phyloP scores from a whole-genome alignment of 2,888 invertebrate species.

The Apamea epomidion region DNA sequence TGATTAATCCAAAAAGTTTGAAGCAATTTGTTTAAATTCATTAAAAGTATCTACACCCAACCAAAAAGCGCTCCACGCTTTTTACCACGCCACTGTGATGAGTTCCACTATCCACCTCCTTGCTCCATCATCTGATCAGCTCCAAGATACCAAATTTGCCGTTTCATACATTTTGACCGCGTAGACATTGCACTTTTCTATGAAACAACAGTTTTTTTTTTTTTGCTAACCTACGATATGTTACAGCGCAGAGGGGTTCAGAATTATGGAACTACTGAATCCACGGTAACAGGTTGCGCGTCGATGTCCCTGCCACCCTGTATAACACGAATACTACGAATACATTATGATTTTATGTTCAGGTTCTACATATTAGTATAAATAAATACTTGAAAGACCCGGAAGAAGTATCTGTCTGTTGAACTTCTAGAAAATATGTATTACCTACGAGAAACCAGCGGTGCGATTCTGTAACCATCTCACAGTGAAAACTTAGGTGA shows the following conservation, averaged over 20 bases:
- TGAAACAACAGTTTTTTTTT: too few species aligned
- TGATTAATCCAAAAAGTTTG: not conserved
- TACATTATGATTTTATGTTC: not conserved
- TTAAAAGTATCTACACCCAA: not conserved
- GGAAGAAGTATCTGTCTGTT: too few species aligned
- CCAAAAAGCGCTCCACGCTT: not conserved
- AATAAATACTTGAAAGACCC: slow-evolving; percentile 1
- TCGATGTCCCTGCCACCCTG: too few species aligned
- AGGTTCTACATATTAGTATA: not conserved
- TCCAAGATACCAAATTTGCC: not conserved
- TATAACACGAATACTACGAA: not conserved
- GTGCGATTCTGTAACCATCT: too few species aligned
- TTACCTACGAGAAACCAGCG: not conserved
- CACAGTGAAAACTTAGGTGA: too few species aligned
- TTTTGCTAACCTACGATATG: too few species aligned
- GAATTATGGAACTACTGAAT: too few species aligned
- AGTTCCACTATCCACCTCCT: not conserved
- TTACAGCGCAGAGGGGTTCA: too few species aligned
- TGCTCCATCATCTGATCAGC: not conserved
- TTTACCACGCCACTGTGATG: not conserved
- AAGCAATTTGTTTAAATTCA: not conserved
- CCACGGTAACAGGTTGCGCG: too few species aligned
- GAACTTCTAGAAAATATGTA: not conserved
- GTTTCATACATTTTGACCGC: too few species aligned
- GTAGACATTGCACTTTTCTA: too few species aligned